Base-by-base conservation (phyloP, 2,797 vertebrate species). In the Melanotaenia nigrans region DNA sequence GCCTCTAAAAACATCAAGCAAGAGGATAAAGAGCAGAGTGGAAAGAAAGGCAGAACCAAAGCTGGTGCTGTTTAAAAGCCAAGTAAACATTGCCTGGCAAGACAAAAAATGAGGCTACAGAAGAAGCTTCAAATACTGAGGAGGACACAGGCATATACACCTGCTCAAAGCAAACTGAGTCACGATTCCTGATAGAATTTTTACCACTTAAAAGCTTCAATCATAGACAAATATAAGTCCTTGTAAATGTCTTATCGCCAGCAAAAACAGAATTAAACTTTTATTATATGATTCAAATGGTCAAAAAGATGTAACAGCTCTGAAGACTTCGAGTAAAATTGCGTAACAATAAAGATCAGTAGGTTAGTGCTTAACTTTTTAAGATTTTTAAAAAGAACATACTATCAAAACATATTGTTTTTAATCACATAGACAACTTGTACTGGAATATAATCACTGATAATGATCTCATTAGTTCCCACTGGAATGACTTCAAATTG, bases 11-110 rank as follows among this genome's bases (percentile, higher is more conserved):
- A 79, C 58, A 79, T 87, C 64, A 71, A 73, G 73, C 25, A 57
- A 79, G 67, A 73, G 57, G 81, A 86, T 78, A 85, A 83, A 74
- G 67, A 84, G 77, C 82, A 78, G 86, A 83, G 66, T 20, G 76
- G 89, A 89, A 91, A 87, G 54, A 85, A 65, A 81, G 78, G 70
- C 73, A 53, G 69, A 65, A 72, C 59, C 61, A 59, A 69, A 71
- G 64, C 56, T 25, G 25, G 42, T 71, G 61, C 72, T 69, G 59
- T 71, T 80, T 69, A 63, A 85, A 82, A 61, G 77, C 57, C 40
- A 75, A 73, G 78, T 87, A 90, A 89, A 91, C 81, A 86, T 25
- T 54, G 71, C 13, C 61, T 62, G 71, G 66, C 65, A 66, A 20
- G 61, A 71, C 72, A 77, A 61, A 69, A 68, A 56, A 28, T 66